These are phyloP conservation scores for Hipposideros armiger DNA, from an alignment of 2,113 vertebrate genomes.

Conservation along the genomic window DNA sequence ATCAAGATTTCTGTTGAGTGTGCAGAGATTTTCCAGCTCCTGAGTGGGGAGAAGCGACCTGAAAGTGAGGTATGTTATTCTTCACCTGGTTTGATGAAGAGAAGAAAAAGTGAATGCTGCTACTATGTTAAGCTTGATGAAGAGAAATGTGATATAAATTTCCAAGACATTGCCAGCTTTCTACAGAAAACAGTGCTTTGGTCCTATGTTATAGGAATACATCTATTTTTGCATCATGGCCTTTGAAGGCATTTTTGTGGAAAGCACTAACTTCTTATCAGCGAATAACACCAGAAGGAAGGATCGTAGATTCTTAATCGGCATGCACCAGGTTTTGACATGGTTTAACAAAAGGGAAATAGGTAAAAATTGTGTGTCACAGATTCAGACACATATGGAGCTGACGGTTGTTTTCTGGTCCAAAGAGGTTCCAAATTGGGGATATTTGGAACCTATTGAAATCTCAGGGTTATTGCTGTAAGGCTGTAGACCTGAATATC, in stretches of 20 bases:
- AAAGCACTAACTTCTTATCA: background rate
- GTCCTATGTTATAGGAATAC: background rate
- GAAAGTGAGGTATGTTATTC: slow-evolving; percentile 90
- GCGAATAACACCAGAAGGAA: background rate
- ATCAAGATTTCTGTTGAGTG: slow-evolving; percentile 97
- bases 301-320: background rate
- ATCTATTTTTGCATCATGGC: background rate
- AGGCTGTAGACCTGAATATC: background rate
- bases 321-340: background rate
- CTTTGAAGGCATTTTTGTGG: background rate
- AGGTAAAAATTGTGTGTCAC: background rate
- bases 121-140: background rate
- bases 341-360: background rate
- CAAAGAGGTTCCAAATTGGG: background rate
- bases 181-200: background rate
- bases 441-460: background rate
- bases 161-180: background rate
- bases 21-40: slow-evolving; percentile 93
- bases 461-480: background rate
- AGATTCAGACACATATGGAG: background rate
- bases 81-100: background rate
- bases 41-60: slow-evolving; percentile 90
- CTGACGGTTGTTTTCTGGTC: background rate
- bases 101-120: background rate
- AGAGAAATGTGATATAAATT: background rate